Percentiles rank a stretch among this genome's conserved stretches.
Evolutionary conservation across 2,888 invertebrate genomes (phyloP).

Genomic region (Ecliptopera silaceata): DNA sequence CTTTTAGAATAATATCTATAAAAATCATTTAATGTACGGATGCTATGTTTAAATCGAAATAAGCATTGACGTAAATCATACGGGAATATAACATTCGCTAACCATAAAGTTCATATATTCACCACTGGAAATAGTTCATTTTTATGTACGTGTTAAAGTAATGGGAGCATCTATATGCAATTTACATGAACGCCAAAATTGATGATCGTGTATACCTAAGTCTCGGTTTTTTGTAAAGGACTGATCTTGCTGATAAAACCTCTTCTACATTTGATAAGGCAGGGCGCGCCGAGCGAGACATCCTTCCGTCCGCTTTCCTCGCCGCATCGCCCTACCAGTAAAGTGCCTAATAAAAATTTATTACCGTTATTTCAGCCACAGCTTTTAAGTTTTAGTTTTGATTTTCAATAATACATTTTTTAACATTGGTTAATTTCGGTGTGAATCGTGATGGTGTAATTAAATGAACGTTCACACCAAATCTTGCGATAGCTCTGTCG

Average conservation of each 20-base stretch:
- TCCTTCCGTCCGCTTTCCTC: slow-evolving; percentile 51
- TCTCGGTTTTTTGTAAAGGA: slow-evolving; percentile 33
- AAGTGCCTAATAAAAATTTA: slow-evolving; percentile 54
- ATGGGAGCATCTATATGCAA: not conserved
- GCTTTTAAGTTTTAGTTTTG: slow-evolving; percentile 36
- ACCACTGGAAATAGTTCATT: slow-evolving; percentile 24
- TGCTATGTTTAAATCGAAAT: slow-evolving; percentile 66
- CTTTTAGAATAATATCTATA: slow-evolving; percentile 55
- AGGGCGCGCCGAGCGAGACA: slow-evolving; percentile 50
- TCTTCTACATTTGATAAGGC: slow-evolving; percentile 49
- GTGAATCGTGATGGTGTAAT: slow-evolving; percentile 12
- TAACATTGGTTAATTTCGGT: slow-evolving; percentile 29
- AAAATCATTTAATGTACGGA: slow-evolving; percentile 58
- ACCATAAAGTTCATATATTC: slow-evolving; percentile 52
- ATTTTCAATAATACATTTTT: slow-evolving; percentile 31
- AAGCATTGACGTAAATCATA: slow-evolving; percentile 39
- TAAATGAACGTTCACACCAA: not conserved
- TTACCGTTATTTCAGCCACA: slow-evolving; percentile 40
- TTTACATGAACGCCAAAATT: slow-evolving; percentile 4
- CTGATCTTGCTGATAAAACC: slow-evolving; percentile 47
- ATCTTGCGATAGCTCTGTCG: slow-evolving; percentile 11
- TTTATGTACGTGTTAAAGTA: not conserved
- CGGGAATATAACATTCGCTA: slow-evolving; percentile 50
- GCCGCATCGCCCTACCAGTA: slow-evolving; percentile 41
- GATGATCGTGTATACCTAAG: slow-evolving; percentile 16